Evolutionary conservation across 2,113 vertebrate species (phyloP), one percentile per base, ranked within the genome.

Genomic region (Indicator maculatus): DNA sequence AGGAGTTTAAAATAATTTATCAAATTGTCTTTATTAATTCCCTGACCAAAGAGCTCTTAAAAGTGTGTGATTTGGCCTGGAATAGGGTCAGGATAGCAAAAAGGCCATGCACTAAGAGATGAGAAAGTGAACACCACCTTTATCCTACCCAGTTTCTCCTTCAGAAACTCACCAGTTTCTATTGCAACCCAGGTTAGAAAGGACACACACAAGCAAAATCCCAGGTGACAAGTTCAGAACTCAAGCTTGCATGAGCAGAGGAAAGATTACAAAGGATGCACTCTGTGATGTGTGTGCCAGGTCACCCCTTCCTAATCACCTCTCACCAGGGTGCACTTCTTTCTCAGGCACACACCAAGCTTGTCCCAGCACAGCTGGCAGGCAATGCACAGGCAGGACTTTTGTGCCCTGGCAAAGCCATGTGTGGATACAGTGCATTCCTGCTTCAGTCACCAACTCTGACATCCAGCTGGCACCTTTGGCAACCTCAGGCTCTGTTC

Each of bases 251-350:
- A 50, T 30, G 72, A 83, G 67, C 59, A 44, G 8, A 9, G 39
- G 64, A 30, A 45, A 90, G 60, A 66, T 70, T 19, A 73, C 24
- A 61, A 52, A 73, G 47, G 31, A 74, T 27, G 18, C 30, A 88
- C 0, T 2, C 45, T 74, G 3, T 16, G 16, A 71, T 31, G 7
- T 36, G 16, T 70, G n/a, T 1, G 1, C 6, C 60, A 66, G 45
- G 56, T 70, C 39, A 86, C 28, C 47, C 31, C 38, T 47, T 71
- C 58, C 71, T 31, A 26, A 75, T 36, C 36, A 13, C 71, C 41
- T 56, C 78, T 86, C 67, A 30, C 5, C n/a, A 58, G 64, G 13
- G 39, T 31, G 27, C 52, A 16, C 12, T 53, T 53, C 55, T 82
- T 24, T 36, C 58, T 67, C 28, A 8, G n/a, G 56, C 27, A 67